Conservation (phyloP, 2,888 invertebrate species). For the Drosophila pseudotakahashii region DNA sequence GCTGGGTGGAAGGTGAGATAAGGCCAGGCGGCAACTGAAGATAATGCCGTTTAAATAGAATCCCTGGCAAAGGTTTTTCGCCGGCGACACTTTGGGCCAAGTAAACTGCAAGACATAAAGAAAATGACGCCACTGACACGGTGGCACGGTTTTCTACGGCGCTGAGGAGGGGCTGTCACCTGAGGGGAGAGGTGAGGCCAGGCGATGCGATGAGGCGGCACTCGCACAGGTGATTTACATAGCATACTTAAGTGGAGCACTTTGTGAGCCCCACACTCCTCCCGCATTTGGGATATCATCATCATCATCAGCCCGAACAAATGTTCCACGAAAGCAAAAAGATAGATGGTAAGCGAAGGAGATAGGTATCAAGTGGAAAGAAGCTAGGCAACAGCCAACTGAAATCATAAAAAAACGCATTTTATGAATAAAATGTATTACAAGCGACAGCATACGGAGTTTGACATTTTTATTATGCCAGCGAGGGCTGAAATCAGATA, state of each 20-base stretch:
- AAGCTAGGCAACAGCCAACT: conserved; percentile 45
- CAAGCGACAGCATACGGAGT: conserved; percentile 76
- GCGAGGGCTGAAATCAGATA: conserved; percentile 40
- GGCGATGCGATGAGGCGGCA: conserved; percentile 15
- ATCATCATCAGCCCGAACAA: conserved; percentile 66
- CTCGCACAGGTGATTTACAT: conserved; percentile 78
- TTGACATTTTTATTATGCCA: conserved; percentile 78
- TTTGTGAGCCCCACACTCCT: conserved; percentile 58
- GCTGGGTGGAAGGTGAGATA: conserved; percentile 35
- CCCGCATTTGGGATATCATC: conserved; percentile 49
- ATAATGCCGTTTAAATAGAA: conserved; percentile 80
- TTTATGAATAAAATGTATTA: conserved; percentile 78
- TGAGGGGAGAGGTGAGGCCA: not conserved
- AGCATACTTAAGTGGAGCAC: conserved; percentile 80
- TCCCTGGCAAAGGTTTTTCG: conserved; percentile 40
- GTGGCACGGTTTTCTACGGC: too few relatives aligned
- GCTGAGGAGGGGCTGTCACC: not conserved
- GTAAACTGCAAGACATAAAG: conserved; percentile 70
- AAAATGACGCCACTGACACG: conserved; percentile 66
- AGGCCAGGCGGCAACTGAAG: conserved; percentile 57
- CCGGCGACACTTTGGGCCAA: conserved; percentile 48
- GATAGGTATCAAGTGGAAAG: conserved; percentile 23
- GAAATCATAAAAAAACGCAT: conserved; percentile 46
- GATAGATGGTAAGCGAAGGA: conserved; percentile 6
- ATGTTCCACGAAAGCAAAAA: conserved; percentile 52